Evolutionary conservation across 1,140 invertebrate genomes (phyloP), one percentile per base, ranked within the genome.

Genomic region (Neodiprion lecontei): DNA sequence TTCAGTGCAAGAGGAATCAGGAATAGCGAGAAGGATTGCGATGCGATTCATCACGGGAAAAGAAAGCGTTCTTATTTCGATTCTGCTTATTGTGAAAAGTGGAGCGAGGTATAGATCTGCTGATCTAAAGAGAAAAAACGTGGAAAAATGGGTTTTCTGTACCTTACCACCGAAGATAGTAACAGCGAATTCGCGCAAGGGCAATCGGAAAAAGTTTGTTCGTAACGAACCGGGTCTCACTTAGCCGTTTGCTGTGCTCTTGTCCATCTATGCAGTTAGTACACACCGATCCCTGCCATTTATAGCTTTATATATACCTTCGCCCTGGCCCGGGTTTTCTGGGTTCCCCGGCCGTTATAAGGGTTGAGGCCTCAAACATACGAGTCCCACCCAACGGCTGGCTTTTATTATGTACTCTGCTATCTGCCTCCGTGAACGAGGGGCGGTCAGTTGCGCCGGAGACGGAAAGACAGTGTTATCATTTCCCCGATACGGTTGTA

Each of bases 191-290:
- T 14, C 53, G 53, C 9, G 11, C 53, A 17, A 7, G 53, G n/a
- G 53, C 9, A 61, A 61, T 61, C 53, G 53, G 11, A 17, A 61
- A 61, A 61, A 8, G 53, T 61, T 61, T 61, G 53, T 61, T 61
- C n/a, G 11, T 61, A 61, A 61, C 53, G n/a, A 61, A 61, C 53
- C 9, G 53, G 53, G n/a, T 61, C 11, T 61, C 53, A 12, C 53
- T 14, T 61, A 61, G 53, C 9, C 53, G 8, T 61, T 61, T 17
- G 53, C 11, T 9, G 28, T 40, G 28, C 53, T 17, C 8, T 12
- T 61, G 53, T 61, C 53, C 53, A 61, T 61, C 53, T 61, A 61
- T 61, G 53, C 53, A 61, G 53, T 61, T 61, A 61, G 53, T 61
- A 61, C 53, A 61, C 53, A 61, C 53, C 53, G 53, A 61, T 61